Base-by-base conservation (phyloP, 2,888 invertebrate species). In the Crocallis elinguaria region DNA sequence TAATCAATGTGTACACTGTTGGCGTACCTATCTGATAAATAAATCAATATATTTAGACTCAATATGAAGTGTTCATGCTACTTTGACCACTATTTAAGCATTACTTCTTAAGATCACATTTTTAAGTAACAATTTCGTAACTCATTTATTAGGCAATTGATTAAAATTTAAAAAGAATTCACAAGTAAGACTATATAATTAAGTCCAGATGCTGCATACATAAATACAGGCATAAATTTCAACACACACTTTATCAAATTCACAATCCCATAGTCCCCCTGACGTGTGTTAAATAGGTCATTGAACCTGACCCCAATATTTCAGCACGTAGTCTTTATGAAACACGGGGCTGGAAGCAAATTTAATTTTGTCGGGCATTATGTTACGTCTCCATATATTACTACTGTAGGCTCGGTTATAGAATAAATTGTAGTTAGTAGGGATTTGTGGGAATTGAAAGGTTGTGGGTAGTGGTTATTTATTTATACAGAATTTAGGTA, bases 331-430 rank as follows among this genome's bases (percentile, higher is more conserved):
- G 51, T 54, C 45, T 62, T 69, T 64, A 67, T 74, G 69, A 74
- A 72, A 68, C 70, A 69, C 69, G 55, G 52, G 59, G 63, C 53
- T 48, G 60, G 57, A 44, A 60, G 66, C 70, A 65, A 73, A 70
- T 73, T 74, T 71, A 73, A 74, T 74, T 75, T 66, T 56, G 59
- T 19, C 33, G 25, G 11, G 38, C 48, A 44, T 49, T 49, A 54
- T 48, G 38, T 23, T 43, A 32, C 32, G 43, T 43, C 43, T 43
- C 43, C 43, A 43, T 43, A 43, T 43, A 32, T 43, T 43, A 43
- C 43, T 14, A 13, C 23, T 1, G 14, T 32, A 21, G 23, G 43
- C 21, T 14, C 9, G 16, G 27, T 29, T 33, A 23, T 8, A 23
- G 43, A 43, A 43, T 43, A 43, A 0, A 30, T n/a, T 7, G 23